Base-by-base conservation (phyloP, 1,140 invertebrate genomes). In the Chymomyza costata region DNA sequence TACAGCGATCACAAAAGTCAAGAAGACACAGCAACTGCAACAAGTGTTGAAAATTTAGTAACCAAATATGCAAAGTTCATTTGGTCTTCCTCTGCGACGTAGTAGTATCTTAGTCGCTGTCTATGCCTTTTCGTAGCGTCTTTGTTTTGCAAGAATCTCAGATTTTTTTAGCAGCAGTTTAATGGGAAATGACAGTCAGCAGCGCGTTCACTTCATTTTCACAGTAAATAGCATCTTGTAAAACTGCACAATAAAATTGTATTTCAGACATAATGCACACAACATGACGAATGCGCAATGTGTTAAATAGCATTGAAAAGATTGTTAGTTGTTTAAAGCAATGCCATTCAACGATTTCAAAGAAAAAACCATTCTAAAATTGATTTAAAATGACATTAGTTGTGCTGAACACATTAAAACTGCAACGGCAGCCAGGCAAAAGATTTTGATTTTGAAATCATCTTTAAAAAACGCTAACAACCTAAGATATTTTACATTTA, bases 151-250 rank as follows among this genome's bases (percentile, higher is more conserved):
- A 55, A 61, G 52, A 62, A 62, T 45, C 55, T 56, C 51, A 53
- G 60, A 38, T 28, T 11, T 2, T 39, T 56, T 60, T 63, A 71
- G 59, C 66, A 66, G 71, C 71, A 65, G 59, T 71, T 62, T 78
- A 78, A 78, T 78, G 71, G 71, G 71, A 78, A 78, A 78, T 78
- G 71, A 80, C 71, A 78, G 71, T 78, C 73, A 68, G 51, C 57
- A 51, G n/a, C n/a, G n/a, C n/a, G n/a, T 63, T 74, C 64, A 67
- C 68, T 73, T 73, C 69, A 73, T 73, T 73, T 73, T 61, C 58
- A 56, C 58, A 61, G 52, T 35, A 50, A 55, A 18, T 17, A 35
- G n/a, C 31, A 48, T 31, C 51, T 45, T 61, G 48, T 56, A n/a
- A n/a, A n/a, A n/a, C n/a, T n/a, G 52, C 53, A 61, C 55, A 52